A percentile compares a stretch with the other conserved stretches of the same genome.
Evolutionary conservation across 2,113 vertebrate genomes (phyloP).

Genomic region (Bothrops jararaca): DNA sequence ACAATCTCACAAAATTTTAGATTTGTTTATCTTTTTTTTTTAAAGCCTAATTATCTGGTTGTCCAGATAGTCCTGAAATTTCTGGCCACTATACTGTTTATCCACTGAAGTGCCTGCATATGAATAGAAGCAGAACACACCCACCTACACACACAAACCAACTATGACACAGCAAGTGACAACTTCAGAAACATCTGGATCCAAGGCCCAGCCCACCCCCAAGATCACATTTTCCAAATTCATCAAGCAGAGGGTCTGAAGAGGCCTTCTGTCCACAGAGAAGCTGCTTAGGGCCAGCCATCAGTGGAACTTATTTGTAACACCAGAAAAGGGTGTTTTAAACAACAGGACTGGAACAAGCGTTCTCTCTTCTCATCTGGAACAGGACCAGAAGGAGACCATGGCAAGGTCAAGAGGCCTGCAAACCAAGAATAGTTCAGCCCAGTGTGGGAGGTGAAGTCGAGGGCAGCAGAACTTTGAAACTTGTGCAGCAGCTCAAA

Average conservation of each 20-base stretch:
- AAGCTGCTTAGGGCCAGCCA: background rate
- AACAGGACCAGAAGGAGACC: background rate
- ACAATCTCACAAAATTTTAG: background rate
- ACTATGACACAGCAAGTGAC: background rate
- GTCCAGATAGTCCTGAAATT: background rate
- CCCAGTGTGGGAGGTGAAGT: background rate
- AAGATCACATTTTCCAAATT: background rate
- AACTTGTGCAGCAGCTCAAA: background rate
- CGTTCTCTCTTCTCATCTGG: background rate
- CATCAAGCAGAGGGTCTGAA: background rate
- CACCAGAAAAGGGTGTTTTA: background rate
- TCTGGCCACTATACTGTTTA: background rate
- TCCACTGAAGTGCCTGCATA: background rate
- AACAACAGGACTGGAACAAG: background rate
- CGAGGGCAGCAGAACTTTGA: background rate
- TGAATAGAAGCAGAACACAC: background rate
- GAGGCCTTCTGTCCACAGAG: background rate
- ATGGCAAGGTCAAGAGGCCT: background rate
- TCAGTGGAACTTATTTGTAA: background rate
- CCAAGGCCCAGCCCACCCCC: background rate
- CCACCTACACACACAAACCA: background rate
- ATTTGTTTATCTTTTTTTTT: too few relatives aligned
- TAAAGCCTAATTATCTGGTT: background rate
- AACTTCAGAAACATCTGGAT: background rate
- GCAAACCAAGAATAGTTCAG: background rate